Base-by-base conservation (phyloP, 2,888 invertebrate genomes). In the Fragum whitleyi region DNA sequence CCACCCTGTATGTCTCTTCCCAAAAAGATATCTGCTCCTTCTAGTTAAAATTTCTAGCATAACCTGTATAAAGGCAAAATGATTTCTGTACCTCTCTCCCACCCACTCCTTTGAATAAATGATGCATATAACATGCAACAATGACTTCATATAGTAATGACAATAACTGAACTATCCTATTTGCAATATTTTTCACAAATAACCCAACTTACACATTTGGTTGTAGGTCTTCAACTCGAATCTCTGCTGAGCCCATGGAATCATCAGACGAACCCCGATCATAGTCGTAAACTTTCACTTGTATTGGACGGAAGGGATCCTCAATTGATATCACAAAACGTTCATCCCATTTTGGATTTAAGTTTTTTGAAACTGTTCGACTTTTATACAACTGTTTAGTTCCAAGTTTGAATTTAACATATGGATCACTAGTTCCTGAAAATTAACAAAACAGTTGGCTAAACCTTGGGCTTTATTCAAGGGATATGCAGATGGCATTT, bases 271-370 rank as follows among this genome's bases (percentile, higher is more conserved):
- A 96, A 39, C 98, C 98, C 97, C 98, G 98, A 93, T 99, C 99
- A 94, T 98, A 98, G 95, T 99, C 99, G 94, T 97, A 99, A 7
- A 99, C 98, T 87, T 93, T 90, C 68, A 94, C 88, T 36, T 86
- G 81, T 19, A 94, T 70, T 11, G 92, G 92, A 74, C 90, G 89
- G 72, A 87, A 87, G 14, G 91, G 88, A 86, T 93, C 92, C 65
- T 94, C 93, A 7, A 94, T 87, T 6, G 92, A 97, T 89, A 98
- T 96, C 11, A 97, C 97, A 94, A 99, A 98, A 89, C 96, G 96
- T 94, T 99, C 99, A 93, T 99, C 98, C 99, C 99, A 99, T n/a
- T 96, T 96, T 0, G 99, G 99, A 95, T 99, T 99, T 81, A 99
- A 95, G 94, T 98, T 98, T 90, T 98, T 96, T 94, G 97, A 97